phyloP scores from a whole-genome alignment of 2,113 vertebrate genomes.

The Pomatorhinus ruficollis region DNA sequence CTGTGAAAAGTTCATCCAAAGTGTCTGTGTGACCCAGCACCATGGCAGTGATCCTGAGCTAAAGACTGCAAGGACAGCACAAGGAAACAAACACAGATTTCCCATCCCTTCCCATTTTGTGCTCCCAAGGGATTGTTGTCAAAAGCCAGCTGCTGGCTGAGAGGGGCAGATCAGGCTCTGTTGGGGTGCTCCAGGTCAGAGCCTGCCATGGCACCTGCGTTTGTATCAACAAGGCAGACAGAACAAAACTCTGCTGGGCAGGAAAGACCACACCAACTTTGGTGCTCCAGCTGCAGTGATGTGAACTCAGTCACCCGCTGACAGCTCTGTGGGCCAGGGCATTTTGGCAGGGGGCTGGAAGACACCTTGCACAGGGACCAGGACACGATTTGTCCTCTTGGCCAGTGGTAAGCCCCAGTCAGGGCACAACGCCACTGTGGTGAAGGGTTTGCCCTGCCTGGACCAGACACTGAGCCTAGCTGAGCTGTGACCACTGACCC shows the following conservation, averaged over 20 bases:
- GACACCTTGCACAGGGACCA: too few species aligned
- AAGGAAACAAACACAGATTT: neutral
- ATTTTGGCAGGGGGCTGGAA: neutral
- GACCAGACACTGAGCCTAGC: neutral
- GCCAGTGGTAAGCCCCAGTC: neutral
- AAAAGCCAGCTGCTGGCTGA: neutral
- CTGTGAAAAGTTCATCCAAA: neutral
- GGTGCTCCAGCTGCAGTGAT: neutral
- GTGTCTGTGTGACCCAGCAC: neutral
- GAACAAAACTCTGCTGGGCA: neutral
- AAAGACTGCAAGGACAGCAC: neutral
- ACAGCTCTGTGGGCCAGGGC: neutral
- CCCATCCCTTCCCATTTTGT: neutral
- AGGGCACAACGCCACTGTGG: neutral
- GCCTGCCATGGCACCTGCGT: neutral
- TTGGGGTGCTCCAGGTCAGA: neutral
- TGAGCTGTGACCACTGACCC: neutral
- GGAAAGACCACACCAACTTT: neutral
- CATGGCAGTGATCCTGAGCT: neutral
- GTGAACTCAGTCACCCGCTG: neutral
- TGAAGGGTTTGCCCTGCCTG: neutral
- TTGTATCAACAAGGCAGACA: neutral
- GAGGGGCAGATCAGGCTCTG: neutral
- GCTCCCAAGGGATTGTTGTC: rapidly evolving
- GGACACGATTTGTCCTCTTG: neutral